Evolutionary conservation across 2,113 vertebrate species (phyloP).

Genomic region (Seriola dumerili): DNA sequence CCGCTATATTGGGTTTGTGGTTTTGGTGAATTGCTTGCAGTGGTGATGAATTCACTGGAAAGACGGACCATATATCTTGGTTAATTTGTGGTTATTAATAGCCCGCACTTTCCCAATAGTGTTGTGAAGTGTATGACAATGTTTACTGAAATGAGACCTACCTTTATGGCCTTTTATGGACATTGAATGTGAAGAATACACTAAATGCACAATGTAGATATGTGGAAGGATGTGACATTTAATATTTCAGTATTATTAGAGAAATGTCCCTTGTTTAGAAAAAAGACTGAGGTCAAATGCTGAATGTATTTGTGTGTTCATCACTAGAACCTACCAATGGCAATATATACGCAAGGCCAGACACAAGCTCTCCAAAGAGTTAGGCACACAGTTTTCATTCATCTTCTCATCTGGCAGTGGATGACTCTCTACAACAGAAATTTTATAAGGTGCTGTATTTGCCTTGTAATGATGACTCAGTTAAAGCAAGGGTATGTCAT

Average conservation of each 20-base stretch:
- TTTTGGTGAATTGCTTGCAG: slow-evolving; percentile 39
- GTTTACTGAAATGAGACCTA: not conserved
- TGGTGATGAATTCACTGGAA: slow-evolving; percentile 29
- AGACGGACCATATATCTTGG: slow-evolving; percentile 24
- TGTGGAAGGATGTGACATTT: not conserved
- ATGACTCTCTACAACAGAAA: not conserved
- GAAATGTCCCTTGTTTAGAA: not conserved
- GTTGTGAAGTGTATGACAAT: not conserved
- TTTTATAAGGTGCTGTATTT: slow-evolving; percentile 11
- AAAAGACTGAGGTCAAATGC: not conserved
- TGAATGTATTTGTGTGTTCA: not conserved
- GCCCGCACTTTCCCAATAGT: slow-evolving; percentile 1
- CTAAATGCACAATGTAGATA: not conserved
- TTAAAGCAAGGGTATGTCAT: slow-evolving; percentile 36
- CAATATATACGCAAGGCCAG: slow-evolving; percentile 1
- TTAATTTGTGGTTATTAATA: slow-evolving; percentile 26
- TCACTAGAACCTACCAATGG: not conserved
- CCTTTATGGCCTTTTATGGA: not conserved
- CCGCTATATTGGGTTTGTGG: slow-evolving; percentile 47
- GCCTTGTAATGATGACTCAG: slow-evolving; percentile 49
- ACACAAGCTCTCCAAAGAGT: not conserved
- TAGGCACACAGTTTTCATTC: slow-evolving; percentile 15
- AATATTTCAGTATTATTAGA: not conserved
- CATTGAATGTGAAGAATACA: not conserved
- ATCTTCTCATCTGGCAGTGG: slow-evolving; percentile 13